These are phyloP conservation scores for Rhabdophis nuchalis DNA, from an alignment of 2,797 vertebrate species.

Conservation along the genomic window DNA sequence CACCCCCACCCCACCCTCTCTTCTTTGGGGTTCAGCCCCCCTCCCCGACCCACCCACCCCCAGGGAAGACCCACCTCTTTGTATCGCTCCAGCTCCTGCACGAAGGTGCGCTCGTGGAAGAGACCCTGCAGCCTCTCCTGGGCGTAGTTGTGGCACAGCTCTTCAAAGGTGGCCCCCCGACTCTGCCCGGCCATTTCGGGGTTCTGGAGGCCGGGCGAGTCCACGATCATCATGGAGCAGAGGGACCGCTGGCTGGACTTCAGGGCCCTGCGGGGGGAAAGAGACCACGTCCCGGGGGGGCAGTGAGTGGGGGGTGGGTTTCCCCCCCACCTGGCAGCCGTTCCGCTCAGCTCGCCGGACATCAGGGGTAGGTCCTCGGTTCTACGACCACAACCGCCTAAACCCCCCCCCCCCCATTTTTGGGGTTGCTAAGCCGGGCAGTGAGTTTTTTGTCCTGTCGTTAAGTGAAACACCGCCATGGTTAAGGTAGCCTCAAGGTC, in stretches of 20 bases:
- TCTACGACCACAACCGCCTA: too few relatives aligned
- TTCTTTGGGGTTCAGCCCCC: background rate
- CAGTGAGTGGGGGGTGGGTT: too few relatives aligned
- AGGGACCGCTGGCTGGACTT: slow-evolving; percentile 95
- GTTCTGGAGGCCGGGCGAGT: slow-evolving; percentile 96
- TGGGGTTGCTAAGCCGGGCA: too few relatives aligned
- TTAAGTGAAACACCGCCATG: too few relatives aligned
- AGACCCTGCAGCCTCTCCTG: slow-evolving; percentile 94
- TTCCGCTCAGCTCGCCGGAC: background rate
- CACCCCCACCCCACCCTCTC: too few relatives aligned
- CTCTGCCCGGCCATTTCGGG: slow-evolving; percentile 80
- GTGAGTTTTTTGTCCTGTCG: too few relatives aligned
- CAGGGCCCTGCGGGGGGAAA: slow-evolving; percentile 78
- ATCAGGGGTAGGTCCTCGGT: too few relatives aligned
- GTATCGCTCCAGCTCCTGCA: slow-evolving; percentile 90
- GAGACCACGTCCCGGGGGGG: background rate
- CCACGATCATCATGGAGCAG: slow-evolving; percentile 92
- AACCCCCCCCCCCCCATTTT: too few relatives aligned
- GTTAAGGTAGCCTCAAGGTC: too few relatives aligned
- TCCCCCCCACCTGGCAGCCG: too few relatives aligned
- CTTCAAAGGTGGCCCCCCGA: slow-evolving; percentile 90
- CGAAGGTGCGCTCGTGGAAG: slow-evolving; percentile 90
- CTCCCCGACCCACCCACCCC: rapidly evolving
- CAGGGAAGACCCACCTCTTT: slow-evolving; percentile 81
- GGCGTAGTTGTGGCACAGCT: slow-evolving; percentile 95